These are phyloP conservation scores for Columba janthina DNA, from an alignment of 2,113 vertebrate genomes.

Conservation along the genomic window DNA sequence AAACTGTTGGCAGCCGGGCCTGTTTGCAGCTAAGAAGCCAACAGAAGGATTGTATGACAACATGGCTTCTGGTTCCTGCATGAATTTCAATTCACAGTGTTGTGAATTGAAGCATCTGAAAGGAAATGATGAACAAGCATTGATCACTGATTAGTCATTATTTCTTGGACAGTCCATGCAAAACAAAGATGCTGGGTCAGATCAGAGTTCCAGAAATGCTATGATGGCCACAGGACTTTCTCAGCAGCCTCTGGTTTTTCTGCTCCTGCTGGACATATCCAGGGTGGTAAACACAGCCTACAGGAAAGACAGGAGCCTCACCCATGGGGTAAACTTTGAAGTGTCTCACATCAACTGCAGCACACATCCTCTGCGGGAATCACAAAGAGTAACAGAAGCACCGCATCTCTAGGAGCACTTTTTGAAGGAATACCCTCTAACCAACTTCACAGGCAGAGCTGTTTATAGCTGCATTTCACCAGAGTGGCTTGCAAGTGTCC, in stretches of 20 bases:
- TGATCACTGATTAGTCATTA: background rate
- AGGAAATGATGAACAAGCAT: background rate
- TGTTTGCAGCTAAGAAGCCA: constrained; percentile 58
- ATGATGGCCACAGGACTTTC: background rate
- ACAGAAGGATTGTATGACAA: constrained; percentile 48
- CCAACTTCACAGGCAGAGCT: background rate
- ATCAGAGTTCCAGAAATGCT: background rate
- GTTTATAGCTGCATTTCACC: background rate
- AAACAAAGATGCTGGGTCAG: background rate
- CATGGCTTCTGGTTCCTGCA: constrained; percentile 33
- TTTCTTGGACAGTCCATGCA: background rate
- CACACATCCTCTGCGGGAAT: accelerated
- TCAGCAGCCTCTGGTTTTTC: background rate
- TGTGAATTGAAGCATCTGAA: background rate
- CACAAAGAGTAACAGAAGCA: background rate
- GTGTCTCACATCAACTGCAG: background rate
- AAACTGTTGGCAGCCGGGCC: constrained; percentile 34
- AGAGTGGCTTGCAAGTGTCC: background rate
- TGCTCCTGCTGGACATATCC: background rate
- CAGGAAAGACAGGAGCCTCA: background rate
- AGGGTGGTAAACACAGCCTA: background rate
- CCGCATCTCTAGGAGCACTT: background rate
- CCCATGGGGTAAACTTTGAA: background rate
- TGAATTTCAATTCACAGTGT: constrained; percentile 5
- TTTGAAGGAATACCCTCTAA: background rate